Evolutionary conservation across 1,140 invertebrate species (phyloP).

Genomic region (Agrypnia vestita): DNA sequence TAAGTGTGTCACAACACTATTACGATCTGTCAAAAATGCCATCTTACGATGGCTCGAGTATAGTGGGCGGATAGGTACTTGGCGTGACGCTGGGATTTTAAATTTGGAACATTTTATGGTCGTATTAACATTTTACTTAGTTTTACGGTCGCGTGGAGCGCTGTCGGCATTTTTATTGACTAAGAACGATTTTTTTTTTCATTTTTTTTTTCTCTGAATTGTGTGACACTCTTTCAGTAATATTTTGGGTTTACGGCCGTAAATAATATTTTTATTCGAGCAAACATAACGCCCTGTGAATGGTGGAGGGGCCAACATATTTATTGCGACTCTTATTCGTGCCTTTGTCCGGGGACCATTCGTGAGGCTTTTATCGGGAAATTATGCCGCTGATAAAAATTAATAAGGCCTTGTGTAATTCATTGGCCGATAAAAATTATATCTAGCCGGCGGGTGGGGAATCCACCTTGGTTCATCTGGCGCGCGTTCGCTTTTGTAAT

Average conservation of each 20-base stretch:
- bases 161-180: conserved; percentile 43
- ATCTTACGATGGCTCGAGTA: no score
- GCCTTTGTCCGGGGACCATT: neutral
- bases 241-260: conserved; percentile 31
- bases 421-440: conserved; percentile 34
- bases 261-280: conserved; percentile 41
- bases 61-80: neutral
- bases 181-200: conserved; percentile 35
- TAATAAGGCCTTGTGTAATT: conserved; percentile 17
- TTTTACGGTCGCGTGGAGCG: conserved; percentile 44
- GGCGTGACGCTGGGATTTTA: conserved; percentile 29
- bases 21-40: no score
- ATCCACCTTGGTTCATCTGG: neutral
- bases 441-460: neutral
- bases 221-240: conserved; percentile 19
- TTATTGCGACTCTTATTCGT: conserved; percentile 12
- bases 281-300: conserved; percentile 14
- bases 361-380: conserved; percentile 21
- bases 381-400: conserved; percentile 22
- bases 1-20: no score
- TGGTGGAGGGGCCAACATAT: neutral
- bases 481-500: neutral
- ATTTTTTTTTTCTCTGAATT: conserved; percentile 33
- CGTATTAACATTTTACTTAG: conserved; percentile 57
- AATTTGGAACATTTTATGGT: conserved; percentile 48